Conservation (phyloP, 1,140 invertebrate species). For the Macrocentrus cingulum region DNA sequence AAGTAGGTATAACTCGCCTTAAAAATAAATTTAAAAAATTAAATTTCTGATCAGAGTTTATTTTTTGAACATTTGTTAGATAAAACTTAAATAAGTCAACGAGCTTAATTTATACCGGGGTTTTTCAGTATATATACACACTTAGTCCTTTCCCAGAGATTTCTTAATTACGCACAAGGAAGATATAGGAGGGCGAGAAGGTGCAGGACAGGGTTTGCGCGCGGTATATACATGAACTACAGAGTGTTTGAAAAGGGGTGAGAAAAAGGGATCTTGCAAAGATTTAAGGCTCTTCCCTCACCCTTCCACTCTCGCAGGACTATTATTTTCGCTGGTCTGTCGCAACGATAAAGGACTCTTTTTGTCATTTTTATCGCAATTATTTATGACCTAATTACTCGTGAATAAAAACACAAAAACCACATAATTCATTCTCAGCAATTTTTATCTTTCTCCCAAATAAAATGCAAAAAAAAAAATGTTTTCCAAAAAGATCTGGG, state of each 20-base stretch:
- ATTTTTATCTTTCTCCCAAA: background rate
- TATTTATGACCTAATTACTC: constrained; percentile 55
- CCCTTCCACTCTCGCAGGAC: background rate
- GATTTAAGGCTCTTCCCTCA: constrained; percentile 43
- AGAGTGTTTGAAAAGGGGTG: constrained; percentile 23
- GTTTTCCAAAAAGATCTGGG: too few species aligned
- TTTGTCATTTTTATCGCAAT: constrained; percentile 58
- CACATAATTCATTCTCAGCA: constrained; percentile 2
- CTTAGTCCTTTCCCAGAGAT: constrained; percentile 48
- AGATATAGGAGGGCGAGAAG: constrained; percentile 20
- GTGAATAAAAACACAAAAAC: constrained; percentile 15
- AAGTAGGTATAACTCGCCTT: too few species aligned
- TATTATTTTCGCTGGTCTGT: background rate
- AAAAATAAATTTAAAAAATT: too few species aligned
- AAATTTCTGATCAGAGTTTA: constrained; percentile 26
- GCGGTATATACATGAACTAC: constrained; percentile 24
- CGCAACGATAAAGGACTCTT: constrained; percentile 42
- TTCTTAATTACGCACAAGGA: constrained; percentile 53
- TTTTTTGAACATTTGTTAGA: constrained; percentile 58
- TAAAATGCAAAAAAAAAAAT: background rate
- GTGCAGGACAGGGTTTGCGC: constrained; percentile 1
- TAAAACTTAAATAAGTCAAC: constrained; percentile 60
- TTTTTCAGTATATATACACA: constrained; percentile 30
- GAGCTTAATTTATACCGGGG: constrained; percentile 52
- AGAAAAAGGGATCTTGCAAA: constrained; percentile 22